Evolutionary conservation across 2,113 vertebrate genomes (phyloP), one percentile per base, ranked within the genome.

Genomic region (Butorides virescens): DNA sequence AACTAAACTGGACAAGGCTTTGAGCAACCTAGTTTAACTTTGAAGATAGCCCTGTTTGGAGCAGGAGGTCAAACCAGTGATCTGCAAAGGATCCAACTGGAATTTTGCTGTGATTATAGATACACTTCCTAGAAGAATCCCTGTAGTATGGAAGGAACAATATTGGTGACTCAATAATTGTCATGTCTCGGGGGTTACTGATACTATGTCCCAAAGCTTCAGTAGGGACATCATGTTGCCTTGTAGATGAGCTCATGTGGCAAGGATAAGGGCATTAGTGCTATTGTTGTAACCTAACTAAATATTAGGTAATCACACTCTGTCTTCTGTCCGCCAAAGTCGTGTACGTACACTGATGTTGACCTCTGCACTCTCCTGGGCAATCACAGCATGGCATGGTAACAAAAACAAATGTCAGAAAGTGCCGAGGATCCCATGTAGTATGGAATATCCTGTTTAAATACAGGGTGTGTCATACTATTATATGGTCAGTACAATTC

Each of bases 301-400:
- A 93, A 91, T 71, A 92, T 96, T 93, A 84, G 58, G 81, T 87
- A 96, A 90, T 93, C 59, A 55, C 56, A 58, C 75, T 37, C 16
- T 77, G 77, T 88, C 50, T 94, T 80, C 78, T 90, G 73, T 79
- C 66, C 11, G 6, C 80, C 52, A 68, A 30, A 86, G 53, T 88
- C 15, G 5, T 30, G 61, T 73, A 15, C 32, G 9, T 70, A 55
- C 46, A 36, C 65, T 59, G 47, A 12, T 81, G 46, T n/a, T 92
- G 65, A 92, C 86, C 86, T 91, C 73, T 87, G 91, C 17, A 16
- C 75, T 91, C 73, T 91, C 20, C 79, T 93, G 68, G 37, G 47
- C 59, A 81, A 87, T 78, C 65, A 84, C 47, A 84, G 39, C 3
- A 1, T 70, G 59, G 32, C 5, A 5, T 74, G 73, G 47, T 89